phyloP scores from a whole-genome alignment of 2,888 invertebrate genomes.

The Drosophila tripunctata region DNA sequence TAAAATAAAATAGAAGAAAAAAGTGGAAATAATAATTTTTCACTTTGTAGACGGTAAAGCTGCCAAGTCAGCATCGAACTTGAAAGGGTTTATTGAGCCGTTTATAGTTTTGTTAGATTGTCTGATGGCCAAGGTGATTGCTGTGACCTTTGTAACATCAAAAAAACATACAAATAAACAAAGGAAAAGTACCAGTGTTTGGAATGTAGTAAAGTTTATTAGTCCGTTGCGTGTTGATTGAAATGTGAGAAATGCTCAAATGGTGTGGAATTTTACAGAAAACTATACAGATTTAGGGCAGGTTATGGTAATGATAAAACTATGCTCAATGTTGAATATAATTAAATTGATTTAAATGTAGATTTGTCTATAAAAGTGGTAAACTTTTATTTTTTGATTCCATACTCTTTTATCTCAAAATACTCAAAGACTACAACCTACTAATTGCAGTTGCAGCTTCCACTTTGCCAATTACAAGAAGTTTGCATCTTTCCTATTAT shows the following conservation, averaged over 20 bases:
- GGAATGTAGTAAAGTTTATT: conserved; percentile 18
- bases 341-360: neutral
- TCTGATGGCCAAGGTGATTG: conserved; percentile 73
- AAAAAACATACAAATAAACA: too few relatives aligned
- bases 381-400: too few relatives aligned
- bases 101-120: conserved; percentile 15
- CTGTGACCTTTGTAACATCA: conserved; percentile 73
- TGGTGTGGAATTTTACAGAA: neutral
- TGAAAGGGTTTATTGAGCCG: conserved; percentile 48
- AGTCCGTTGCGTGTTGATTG: conserved; percentile 28
- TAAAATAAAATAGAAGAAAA: conserved; percentile 19
- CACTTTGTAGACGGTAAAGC: conserved; percentile 43
- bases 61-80: conserved; percentile 62
- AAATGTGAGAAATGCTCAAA: conserved; percentile 2
- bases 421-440: neutral
- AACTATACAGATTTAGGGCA: neutral
- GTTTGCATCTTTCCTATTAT: conserved; percentile 13
- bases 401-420: neutral
- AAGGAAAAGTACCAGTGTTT: conserved; percentile 40
- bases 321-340: neutral
- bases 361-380: neutral
- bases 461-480: conserved; percentile 3
- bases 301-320: neutral
- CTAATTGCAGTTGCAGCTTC: neutral
- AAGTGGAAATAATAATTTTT: conserved; percentile 28